phyloP scores from a whole-genome alignment of 2,113 vertebrate species.

The Merops nubicus region DNA sequence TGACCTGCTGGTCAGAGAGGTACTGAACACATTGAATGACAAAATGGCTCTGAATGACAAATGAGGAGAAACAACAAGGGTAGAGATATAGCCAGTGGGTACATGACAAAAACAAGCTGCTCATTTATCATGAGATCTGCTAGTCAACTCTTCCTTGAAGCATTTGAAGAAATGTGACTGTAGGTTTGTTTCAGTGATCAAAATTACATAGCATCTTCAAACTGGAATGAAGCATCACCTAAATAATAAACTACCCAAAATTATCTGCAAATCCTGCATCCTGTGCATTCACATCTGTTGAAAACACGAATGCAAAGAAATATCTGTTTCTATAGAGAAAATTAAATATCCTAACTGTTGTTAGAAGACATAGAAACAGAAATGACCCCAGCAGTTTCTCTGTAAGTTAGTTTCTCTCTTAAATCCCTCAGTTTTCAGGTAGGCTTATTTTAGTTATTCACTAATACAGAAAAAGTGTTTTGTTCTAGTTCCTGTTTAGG shows the following conservation, averaged over 20 bases:
- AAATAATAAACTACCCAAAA: background rate
- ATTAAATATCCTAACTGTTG: background rate
- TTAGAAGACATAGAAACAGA: background rate
- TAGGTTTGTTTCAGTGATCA: background rate
- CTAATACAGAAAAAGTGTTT: background rate
- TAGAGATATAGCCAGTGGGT: background rate
- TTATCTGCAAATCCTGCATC: background rate
- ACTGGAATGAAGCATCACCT: background rate
- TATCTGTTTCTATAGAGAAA: background rate
- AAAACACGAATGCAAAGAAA: background rate
- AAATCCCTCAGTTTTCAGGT: background rate
- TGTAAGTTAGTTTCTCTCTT: background rate
- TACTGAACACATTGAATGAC: background rate
- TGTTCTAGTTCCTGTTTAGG: background rate
- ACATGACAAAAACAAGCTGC: background rate
- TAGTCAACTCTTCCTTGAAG: background rate
- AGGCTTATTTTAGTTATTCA: background rate
- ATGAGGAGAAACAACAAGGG: background rate
- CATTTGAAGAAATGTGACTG: background rate
- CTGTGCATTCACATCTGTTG: background rate
- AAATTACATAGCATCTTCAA: background rate
- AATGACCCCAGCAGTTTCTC: background rate
- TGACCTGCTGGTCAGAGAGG: background rate
- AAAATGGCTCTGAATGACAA: background rate
- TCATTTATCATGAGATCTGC: background rate